Conservation (phyloP, 2,888 invertebrate species). For the Noctuana brunneofusca region DNA sequence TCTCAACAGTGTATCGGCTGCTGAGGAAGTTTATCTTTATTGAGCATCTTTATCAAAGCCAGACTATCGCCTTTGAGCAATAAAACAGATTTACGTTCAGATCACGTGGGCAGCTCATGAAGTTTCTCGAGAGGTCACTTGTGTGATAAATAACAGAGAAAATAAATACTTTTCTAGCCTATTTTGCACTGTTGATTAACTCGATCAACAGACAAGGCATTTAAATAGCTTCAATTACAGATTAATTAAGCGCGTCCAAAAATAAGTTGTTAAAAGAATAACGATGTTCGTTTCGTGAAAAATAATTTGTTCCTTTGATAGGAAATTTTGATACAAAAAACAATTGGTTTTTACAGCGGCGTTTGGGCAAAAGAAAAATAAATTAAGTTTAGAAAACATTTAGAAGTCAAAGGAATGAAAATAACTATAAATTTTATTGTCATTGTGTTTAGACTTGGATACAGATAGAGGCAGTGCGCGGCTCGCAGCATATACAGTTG, state of each 20-base stretch:
- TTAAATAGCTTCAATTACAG: no score
- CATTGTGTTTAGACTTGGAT: neutral
- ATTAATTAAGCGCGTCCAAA: no score
- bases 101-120: neutral
- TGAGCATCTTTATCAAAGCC: conserved; percentile 6
- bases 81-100: conserved; percentile 6
- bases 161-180: neutral
- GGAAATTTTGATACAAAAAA: no score
- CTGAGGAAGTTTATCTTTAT: conserved; percentile 10
- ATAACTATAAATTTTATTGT: neutral
- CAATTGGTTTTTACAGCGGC: no score
- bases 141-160: neutral
- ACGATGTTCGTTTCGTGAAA: no score
- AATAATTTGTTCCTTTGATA: no score
- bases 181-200: no score
- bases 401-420: neutral
- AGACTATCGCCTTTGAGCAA: conserved; percentile 9
- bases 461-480: neutral
- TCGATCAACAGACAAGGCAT: no score
- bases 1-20: neutral
- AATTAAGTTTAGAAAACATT: neutral
- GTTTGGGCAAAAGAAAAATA: neutral
- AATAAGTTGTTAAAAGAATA: no score
- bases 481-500: neutral
- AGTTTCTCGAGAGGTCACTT: neutral